A percentile compares a stretch with the other conserved stretches of the same genome.
Evolutionary conservation across 2,113 vertebrate genomes (phyloP).

Genomic region (Heterotilapia buettikoferi): DNA sequence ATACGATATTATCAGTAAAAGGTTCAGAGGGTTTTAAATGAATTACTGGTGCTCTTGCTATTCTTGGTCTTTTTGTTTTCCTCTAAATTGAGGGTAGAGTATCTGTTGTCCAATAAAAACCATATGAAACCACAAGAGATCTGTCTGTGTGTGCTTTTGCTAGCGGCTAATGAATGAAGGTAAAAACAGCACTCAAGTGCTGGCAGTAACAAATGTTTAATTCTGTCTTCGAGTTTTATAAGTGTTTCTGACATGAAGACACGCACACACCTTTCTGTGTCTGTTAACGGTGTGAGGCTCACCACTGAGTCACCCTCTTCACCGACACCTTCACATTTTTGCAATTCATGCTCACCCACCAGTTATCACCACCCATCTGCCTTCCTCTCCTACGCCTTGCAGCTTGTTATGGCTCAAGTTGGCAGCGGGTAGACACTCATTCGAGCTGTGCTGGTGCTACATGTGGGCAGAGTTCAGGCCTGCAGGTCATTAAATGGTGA

Average conservation of each 20-base stretch:
- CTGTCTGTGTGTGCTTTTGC: neutral
- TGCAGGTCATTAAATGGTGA: neutral
- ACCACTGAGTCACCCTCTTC: slow-evolving; percentile 14
- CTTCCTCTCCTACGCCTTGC: neutral
- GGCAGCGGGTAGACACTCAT: neutral
- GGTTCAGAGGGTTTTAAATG: neutral
- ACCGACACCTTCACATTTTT: neutral
- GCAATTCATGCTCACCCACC: neutral
- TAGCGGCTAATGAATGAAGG: neutral
- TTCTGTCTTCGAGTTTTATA: neutral
- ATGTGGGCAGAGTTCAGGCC: neutral
- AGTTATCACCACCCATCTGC: neutral
- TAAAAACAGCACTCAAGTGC: neutral
- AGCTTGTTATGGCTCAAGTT: neutral
- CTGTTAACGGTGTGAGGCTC: neutral
- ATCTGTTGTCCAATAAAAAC: neutral
- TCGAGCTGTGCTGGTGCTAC: neutral
- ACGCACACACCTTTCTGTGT: neutral
- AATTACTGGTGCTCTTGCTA: neutral
- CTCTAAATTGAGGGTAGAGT: neutral
- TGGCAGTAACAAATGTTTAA: neutral
- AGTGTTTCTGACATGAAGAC: neutral
- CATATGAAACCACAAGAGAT: neutral
- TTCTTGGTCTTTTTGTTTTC: neutral
- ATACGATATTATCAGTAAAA: neutral